Percentiles rank a stretch among this genome's conserved stretches.
Conservation (phyloP, 64 coral and sea anemone genomes). For the Montipora sp. region DNA sequence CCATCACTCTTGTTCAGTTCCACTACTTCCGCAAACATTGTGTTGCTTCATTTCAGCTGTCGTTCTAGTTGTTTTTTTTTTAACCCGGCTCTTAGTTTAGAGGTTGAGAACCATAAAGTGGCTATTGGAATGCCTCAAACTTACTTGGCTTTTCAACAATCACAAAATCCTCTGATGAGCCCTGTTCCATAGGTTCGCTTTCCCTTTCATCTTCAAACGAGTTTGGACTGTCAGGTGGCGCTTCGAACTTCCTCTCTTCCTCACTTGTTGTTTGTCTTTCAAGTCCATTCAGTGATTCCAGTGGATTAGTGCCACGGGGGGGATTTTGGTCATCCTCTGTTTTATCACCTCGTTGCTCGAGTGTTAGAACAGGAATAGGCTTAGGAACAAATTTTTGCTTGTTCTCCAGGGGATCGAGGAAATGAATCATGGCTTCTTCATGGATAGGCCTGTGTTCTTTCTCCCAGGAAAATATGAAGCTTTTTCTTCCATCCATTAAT, state of each 20-base stretch:
- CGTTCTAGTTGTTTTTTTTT: background rate
- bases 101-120: background rate
- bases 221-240: background rate
- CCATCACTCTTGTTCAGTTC: too few relatives aligned
- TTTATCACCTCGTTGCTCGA: background rate
- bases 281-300: background rate
- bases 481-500: slow-evolving; percentile 57
- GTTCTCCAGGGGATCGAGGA: background rate
- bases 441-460: slow-evolving; percentile 65
- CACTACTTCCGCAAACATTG: too few relatives aligned
- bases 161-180: background rate
- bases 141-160: background rate
- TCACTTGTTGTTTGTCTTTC: background rate
- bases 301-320: background rate
- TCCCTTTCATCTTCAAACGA: background rate
- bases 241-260: background rate
- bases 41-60: background rate
- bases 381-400: background rate
- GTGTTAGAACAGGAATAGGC: background rate
- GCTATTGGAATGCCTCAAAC: background rate
- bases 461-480: slow-evolving; percentile 84
- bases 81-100: background rate
- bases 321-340: background rate
- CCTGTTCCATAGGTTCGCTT: background rate
- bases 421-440: slow-evolving; percentile 56